phyloP scores from a whole-genome alignment of 1,140 invertebrate species.

The Chrysoperla carnea region DNA sequence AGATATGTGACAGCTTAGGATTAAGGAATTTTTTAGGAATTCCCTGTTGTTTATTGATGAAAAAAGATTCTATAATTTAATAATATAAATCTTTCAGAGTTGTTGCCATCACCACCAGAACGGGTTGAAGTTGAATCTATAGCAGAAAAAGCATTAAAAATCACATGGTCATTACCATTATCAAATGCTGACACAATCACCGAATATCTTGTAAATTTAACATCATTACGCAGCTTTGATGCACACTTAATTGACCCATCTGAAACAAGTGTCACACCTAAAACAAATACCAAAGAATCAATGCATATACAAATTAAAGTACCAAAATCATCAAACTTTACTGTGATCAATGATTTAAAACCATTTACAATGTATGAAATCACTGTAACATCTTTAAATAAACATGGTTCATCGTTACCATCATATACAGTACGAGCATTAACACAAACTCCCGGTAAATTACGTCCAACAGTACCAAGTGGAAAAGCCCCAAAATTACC shows the following conservation, averaged over 20 bases:
- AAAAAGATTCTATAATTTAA: too few species aligned
- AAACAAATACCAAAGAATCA: conserved; percentile 7
- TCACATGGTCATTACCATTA: conserved; percentile 46
- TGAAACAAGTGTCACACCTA: conserved; percentile 15
- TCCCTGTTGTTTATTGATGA: too few species aligned
- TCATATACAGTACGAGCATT: conserved; percentile 47
- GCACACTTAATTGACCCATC: conserved; percentile 27
- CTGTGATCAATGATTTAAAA: conserved; percentile 35
- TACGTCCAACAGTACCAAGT: conserved; percentile 29
- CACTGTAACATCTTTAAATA: conserved; percentile 48
- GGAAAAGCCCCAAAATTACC: conserved; percentile 37
- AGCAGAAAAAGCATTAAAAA: conserved; percentile 44
- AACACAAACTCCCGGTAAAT: conserved; percentile 39
- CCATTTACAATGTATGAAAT: conserved; percentile 72
- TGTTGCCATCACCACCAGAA: conserved; percentile 52
- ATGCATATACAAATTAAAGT: conserved; percentile 26
- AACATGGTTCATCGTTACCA: conserved; percentile 53
- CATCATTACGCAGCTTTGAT: conserved; percentile 45
- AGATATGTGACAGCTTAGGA: too few species aligned
- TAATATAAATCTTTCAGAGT: conserved; percentile 31
- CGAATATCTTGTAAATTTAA: conserved; percentile 53
- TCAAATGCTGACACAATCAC: conserved; percentile 42
- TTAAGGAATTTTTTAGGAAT: too few species aligned
- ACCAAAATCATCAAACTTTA: conserved; percentile 30
- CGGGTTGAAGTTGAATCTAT: conserved; percentile 48